Base-by-base conservation (phyloP, 1,140 invertebrate species). In the Phocides pigmalion region DNA sequence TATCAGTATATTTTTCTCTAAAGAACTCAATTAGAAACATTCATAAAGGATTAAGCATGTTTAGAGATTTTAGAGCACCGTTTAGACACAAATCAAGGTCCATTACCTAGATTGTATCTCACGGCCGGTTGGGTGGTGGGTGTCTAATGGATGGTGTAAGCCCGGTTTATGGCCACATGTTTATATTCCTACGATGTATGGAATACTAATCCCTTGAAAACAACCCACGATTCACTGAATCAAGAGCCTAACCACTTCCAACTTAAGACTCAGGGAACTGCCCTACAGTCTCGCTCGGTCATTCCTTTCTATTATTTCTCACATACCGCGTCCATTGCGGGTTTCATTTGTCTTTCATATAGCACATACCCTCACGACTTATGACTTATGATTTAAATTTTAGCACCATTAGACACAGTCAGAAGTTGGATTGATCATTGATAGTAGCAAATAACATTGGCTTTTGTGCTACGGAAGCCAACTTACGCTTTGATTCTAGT, bases 181-280 rank as follows among this genome's bases (percentile, higher is more conserved):
- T 39, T 53, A 39, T 53, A 15, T 28, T 17, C 25, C 16, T 35
- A 17, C 50, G 16, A 53, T 32, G 50, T 12, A 32, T 9, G 37
- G 50, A 16, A 53, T 53, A 53, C 50, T 51, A 51, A 51, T 51
- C 54, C 20, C 20, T 28, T 32, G 19, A 44, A 54, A 59, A 32
- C 54, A 46, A 17, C 54, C 42, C 41, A 35, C 54, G 22, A 32
- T 19, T 14, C 11, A 59, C 41, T 59, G 42, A 46, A 47, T 46
- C 54, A 46, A 35, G 22, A 32, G 39, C 41, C 41, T 19, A 44
- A 58, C 41, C 41, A 28, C 20, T 58, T 58, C 14, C 54, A 42
- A 58, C 39, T 56, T 56, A 42, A 42, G 53, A 56, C 53, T 42
- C 37, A 41, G 19, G 53, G 42, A 42, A 42, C 19, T 25, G 41